phyloP scores from a whole-genome alignment of 23 tunicate species.

The Botrylloides violaceus region DNA sequence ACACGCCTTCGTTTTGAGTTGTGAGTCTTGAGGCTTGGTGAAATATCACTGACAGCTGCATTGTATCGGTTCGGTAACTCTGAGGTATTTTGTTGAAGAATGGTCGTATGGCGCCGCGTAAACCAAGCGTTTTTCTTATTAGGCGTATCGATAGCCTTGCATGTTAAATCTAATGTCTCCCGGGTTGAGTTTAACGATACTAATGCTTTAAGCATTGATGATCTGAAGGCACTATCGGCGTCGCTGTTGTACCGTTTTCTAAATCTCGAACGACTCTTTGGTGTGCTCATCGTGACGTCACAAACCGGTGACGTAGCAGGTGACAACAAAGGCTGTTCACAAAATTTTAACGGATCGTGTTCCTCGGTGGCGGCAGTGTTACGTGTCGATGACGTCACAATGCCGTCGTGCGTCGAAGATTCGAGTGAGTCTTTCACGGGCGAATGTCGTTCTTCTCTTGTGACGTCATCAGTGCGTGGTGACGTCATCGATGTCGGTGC shows the following conservation, averaged over 20 bases:
- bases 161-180: neutral
- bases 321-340: conserved; percentile 5
- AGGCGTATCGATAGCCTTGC: too few relatives aligned
- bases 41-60: conserved; percentile 35
- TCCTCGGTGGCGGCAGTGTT: too few relatives aligned
- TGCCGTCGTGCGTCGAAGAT: too few relatives aligned
- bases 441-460: neutral
- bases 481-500: neutral
- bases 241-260: neutral
- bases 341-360: too few relatives aligned
- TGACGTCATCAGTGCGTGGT: too few relatives aligned
- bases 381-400: too few relatives aligned
- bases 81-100: neutral
- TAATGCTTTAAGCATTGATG: conserved; percentile 1
- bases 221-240: conserved; percentile 13
- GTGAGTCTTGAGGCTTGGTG: too few relatives aligned
- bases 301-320: neutral
- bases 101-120: too few relatives aligned
- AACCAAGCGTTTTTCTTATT: too few relatives aligned
- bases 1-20: too few relatives aligned
- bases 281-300: conserved; percentile 12
- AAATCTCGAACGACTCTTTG: neutral
- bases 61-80: neutral
- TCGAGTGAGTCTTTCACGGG: too few relatives aligned
- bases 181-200: conserved; percentile 4